Percentiles rank a stretch among this genome's conserved stretches.
Evolutionary conservation across 1,140 invertebrate genomes (phyloP).

Genomic region (Drosophila baimaii): DNA sequence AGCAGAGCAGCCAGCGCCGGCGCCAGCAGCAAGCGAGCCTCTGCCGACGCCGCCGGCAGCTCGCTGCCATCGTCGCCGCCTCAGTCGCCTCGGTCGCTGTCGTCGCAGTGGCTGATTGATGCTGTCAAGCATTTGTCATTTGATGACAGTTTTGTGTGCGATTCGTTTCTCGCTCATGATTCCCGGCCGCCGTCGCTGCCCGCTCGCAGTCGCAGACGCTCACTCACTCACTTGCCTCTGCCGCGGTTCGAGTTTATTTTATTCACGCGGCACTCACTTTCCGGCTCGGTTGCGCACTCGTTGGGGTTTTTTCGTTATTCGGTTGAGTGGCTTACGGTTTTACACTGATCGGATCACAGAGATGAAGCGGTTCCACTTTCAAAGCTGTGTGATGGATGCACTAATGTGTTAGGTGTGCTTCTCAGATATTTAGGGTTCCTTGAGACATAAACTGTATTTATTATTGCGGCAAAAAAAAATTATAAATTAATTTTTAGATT

Average conservation of each 20-base stretch:
- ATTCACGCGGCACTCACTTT: slow-evolving; percentile 72
- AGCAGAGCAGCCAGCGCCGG: slow-evolving; percentile 19
- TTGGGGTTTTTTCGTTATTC: slow-evolving; percentile 2
- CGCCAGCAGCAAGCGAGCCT: slow-evolving; percentile 36
- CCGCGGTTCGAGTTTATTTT: slow-evolving; percentile 48
- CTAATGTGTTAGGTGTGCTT: slow-evolving; percentile 21
- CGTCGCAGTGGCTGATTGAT: slow-evolving; percentile 76
- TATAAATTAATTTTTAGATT: too few species aligned
- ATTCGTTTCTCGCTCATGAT: slow-evolving; percentile 83
- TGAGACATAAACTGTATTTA: too few species aligned
- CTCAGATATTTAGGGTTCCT: neutral
- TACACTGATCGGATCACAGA: slow-evolving; percentile 5
- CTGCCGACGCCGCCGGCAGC: slow-evolving; percentile 63
- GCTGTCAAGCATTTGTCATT: slow-evolving; percentile 84
- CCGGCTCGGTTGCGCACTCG: slow-evolving; percentile 59
- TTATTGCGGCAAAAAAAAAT: too few species aligned
- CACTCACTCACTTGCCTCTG: slow-evolving; percentile 32
- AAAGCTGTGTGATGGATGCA: neutral
- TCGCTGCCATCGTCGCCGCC: slow-evolving; percentile 56
- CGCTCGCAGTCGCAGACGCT: slow-evolving; percentile 10
- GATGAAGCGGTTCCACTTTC: slow-evolving; percentile 8
- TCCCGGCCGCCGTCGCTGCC: slow-evolving; percentile 49
- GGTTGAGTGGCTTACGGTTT: slow-evolving; percentile 4
- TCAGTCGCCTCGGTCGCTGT: slow-evolving; percentile 34
- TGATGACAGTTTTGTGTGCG: slow-evolving; percentile 84